These are phyloP conservation scores for Penaeus indicus DNA, from an alignment of 1,140 invertebrate genomes.

Conservation along the genomic window DNA sequence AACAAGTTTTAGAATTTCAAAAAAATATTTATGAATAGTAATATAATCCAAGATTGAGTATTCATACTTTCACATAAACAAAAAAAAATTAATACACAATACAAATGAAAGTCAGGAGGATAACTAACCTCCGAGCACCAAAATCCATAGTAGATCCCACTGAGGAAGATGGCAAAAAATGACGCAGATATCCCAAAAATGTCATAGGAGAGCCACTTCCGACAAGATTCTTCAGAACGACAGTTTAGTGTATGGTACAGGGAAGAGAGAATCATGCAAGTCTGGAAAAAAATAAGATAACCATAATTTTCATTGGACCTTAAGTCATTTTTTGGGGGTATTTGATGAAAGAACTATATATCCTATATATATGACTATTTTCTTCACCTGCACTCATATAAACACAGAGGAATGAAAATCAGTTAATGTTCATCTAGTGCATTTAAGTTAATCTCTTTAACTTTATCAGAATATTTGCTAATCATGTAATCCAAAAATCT, in stretches of 20 bases:
- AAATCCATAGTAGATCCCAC: slow-evolving; percentile 96
- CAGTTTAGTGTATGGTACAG: slow-evolving; percentile 96
- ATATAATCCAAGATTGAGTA: too few relatives aligned
- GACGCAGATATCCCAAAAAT: slow-evolving; percentile 93
- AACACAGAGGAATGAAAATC: too few relatives aligned
- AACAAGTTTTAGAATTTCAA: too few relatives aligned
- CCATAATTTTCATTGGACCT: background rate
- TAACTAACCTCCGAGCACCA: slow-evolving; percentile 83
- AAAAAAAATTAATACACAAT: background rate
- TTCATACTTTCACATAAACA: too few relatives aligned
- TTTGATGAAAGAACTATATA: background rate
- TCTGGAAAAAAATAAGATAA: slow-evolving; percentile 75
- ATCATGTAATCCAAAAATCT: too few relatives aligned
- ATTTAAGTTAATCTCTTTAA: too few relatives aligned
- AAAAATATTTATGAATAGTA: too few relatives aligned
- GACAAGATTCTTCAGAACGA: slow-evolving; percentile 87
- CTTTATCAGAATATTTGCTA: too few relatives aligned
- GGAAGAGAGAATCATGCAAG: slow-evolving; percentile 93
- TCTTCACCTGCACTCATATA: too few relatives aligned
- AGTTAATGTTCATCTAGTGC: too few relatives aligned
- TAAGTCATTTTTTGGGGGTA: background rate
- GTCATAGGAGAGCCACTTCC: slow-evolving; percentile 90
- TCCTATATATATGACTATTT: too few relatives aligned
- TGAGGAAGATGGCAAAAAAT: slow-evolving; percentile 92
- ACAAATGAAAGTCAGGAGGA: background rate